Evolutionary conservation across 2,113 vertebrate genomes (phyloP), one percentile per base, ranked within the genome.

Genomic region (Physeter macrocephalus): DNA sequence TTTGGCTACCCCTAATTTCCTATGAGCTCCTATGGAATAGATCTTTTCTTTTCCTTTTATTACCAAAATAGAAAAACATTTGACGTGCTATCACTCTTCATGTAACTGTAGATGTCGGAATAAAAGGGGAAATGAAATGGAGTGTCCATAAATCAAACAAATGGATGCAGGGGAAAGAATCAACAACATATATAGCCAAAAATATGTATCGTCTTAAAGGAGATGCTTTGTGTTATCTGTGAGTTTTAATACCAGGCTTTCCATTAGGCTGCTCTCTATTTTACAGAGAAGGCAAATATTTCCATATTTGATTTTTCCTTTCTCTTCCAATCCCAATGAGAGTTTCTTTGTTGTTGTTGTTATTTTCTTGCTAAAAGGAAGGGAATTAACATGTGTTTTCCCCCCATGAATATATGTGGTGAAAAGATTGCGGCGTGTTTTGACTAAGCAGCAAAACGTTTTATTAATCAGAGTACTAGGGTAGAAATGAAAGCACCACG

Each of bases 71-170:
- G 85, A 94, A 98, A 97, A 97, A 88, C 94, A 96, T 97, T 96
- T 96, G 98, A 90, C 71, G 67, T 85, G 94, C 92, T 86, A 39
- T 97, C 96, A 97, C 94, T 98, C 91, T 96, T 97, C 83, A 93
- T 84, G 80, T 78, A 97, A 97, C 96, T 85, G 95, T 67, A 96
- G 93, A 64, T 92, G 78, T 69, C 90, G 97, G 94, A 96, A 97
- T 93, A 97, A 95, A 98, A 98, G 94, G 95, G 92, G 88, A 97
- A 94, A 95, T 92, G 94, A 96, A 98, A 72, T 93, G 10, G 94
- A 95, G 61, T 41, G 66, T 95, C 88, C 75, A 72, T 97, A 97
- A 98, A 98, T 98, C 96, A 98, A 97, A 97, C 97, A 97, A 97
- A 96, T 14, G 66, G 97, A 93, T 71, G 54, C 57, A n/a, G 36